Percentiles rank a stretch among this genome's conserved stretches.
Conservation (phyloP, 2,797 vertebrate species). For the Bufotes viridis region DNA sequence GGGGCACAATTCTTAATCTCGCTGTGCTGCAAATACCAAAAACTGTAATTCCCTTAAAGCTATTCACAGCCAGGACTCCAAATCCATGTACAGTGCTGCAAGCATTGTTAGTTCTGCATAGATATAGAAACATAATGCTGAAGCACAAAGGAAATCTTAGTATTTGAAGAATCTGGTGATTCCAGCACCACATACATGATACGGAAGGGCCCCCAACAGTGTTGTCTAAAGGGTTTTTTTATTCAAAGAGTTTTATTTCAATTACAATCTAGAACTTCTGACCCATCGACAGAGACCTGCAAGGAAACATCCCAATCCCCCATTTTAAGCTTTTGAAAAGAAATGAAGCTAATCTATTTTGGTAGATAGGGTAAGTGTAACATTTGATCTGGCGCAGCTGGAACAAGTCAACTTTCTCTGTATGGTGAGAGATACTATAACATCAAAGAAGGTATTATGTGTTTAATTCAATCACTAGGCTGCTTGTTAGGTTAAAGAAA, state of each 20-base stretch:
- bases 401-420: slow-evolving; percentile 69
- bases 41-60: slow-evolving; percentile 12
- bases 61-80: slow-evolving; percentile 30
- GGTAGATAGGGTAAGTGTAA: slow-evolving; percentile 68
- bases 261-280: slow-evolving; percentile 54
- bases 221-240: slow-evolving; percentile 33
- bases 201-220: slow-evolving; percentile 21
- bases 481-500: slow-evolving; percentile 60
- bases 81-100: slow-evolving; percentile 8
- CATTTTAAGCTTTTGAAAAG: slow-evolving; percentile 64
- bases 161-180: slow-evolving; percentile 36
- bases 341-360: slow-evolving; percentile 67
- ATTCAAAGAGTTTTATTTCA: slow-evolving; percentile 61
- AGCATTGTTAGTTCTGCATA: slow-evolving; percentile 28
- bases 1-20: slow-evolving; percentile 42
- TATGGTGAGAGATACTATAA: slow-evolving; percentile 65
- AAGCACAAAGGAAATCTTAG: slow-evolving; percentile 41
- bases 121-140: slow-evolving; percentile 5
- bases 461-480: slow-evolving; percentile 66
- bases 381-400: slow-evolving; percentile 71
- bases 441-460: slow-evolving; percentile 71
- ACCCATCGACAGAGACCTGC: slow-evolving; percentile 43
- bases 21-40: slow-evolving; percentile 35
- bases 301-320: slow-evolving; percentile 35
- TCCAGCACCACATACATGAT: slow-evolving; percentile 25